phyloP scores from a whole-genome alignment of 2,113 vertebrate genomes.

The Dipodomys stephensi region DNA sequence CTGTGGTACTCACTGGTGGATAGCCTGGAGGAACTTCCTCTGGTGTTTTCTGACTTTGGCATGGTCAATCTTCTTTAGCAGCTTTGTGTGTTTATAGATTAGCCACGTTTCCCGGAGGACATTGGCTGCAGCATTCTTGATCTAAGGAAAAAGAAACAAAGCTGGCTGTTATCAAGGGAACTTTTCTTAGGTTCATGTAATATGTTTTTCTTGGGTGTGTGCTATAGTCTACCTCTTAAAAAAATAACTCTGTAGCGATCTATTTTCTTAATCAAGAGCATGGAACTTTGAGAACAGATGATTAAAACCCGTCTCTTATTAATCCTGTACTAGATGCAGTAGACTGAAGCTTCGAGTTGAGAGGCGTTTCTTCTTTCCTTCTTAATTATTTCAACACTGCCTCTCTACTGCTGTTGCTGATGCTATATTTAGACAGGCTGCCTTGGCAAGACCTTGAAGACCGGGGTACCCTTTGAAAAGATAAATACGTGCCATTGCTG shows the following conservation, averaged over 20 bases:
- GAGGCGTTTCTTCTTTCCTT: not conserved
- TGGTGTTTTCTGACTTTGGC: conserved; percentile 98
- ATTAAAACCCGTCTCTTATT: not conserved
- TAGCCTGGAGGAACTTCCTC: conserved; percentile 98
- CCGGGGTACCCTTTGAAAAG: not conserved
- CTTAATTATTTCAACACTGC: conserved; percentile 25
- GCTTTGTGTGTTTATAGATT: conserved; percentile 99
- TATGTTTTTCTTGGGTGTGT: not conserved
- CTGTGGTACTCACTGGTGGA: conserved; percentile 94
- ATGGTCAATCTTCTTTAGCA: conserved; percentile 98
- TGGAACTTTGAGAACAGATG: not conserved
- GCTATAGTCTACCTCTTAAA: accelerated
- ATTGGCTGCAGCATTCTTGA: conserved; percentile 98
- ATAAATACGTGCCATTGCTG: not conserved
- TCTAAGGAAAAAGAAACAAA: conserved; percentile 85
- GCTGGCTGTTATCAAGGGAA: not conserved
- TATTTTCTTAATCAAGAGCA: conserved; percentile 18
- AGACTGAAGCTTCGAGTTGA: accelerated
- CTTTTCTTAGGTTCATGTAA: accelerated
- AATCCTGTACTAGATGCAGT: not conserved
- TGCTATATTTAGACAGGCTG: conserved; percentile 23
- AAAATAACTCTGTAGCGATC: not conserved
- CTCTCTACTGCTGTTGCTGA: accelerated
- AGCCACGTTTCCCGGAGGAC: conserved; percentile 98
- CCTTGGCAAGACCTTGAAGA: not conserved